Percentiles rank a stretch among this genome's conserved stretches.
These are phyloP conservation scores for Tetrax tetrax DNA, from an alignment of 2,113 vertebrate genomes.

Conservation along the genomic window DNA sequence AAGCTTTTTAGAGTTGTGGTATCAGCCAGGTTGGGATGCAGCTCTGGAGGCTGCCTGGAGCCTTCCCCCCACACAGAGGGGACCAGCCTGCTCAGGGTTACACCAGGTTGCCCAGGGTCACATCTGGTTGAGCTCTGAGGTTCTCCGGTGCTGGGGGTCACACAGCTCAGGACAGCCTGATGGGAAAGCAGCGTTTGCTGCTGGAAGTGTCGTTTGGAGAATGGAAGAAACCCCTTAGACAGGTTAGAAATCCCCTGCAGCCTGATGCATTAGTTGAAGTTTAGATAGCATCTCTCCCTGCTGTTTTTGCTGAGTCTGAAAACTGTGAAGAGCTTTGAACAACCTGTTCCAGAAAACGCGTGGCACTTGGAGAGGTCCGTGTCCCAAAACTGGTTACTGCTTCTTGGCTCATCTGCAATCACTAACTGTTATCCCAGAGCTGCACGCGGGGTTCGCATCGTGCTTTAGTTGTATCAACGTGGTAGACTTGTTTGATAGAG, in stretches of 20 bases:
- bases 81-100: background rate
- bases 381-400: background rate
- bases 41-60: background rate
- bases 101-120: accelerated
- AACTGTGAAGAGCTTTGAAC: background rate
- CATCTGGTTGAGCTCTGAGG: background rate
- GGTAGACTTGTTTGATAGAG: background rate
- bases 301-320: background rate
- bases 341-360: background rate
- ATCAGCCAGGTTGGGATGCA: background rate
- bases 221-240: background rate
- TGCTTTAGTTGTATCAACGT: background rate
- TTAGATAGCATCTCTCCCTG: accelerated
- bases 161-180: background rate
- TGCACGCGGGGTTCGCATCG: background rate
- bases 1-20: background rate
- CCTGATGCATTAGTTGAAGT: accelerated
- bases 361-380: background rate
- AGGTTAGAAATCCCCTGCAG: background rate
- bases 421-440: background rate
- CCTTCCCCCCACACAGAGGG: accelerated
- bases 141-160: background rate
- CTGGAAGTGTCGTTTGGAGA: accelerated
- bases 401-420: background rate
- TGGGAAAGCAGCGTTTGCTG: background rate